Conservation (phyloP, 2,888 invertebrate genomes). For the Anticlea derivata region DNA sequence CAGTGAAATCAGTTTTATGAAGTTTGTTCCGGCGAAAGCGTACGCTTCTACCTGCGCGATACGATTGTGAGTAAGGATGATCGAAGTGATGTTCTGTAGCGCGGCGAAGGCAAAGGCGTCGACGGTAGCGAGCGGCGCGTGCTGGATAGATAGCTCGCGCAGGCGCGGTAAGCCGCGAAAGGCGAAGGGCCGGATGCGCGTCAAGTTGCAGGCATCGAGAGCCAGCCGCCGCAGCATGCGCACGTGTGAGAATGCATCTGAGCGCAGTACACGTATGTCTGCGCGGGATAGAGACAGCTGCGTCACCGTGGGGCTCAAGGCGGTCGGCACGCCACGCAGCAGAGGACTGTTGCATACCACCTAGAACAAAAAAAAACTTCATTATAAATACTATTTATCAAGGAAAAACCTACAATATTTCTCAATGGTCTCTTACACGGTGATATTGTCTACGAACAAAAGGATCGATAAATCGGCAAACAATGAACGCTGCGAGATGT, state of each 20-base stretch:
- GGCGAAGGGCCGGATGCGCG: conserved; percentile 91
- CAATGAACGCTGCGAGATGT: no score
- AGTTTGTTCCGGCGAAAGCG: conserved; percentile 94
- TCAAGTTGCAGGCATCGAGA: conserved; percentile 94
- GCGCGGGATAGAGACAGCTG: conserved; percentile 94
- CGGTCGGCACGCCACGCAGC: conserved; percentile 90
- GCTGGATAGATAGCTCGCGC: conserved; percentile 91
- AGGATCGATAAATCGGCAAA: not conserved
- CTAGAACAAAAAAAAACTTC: conserved; percentile 78
- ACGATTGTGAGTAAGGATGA: conserved; percentile 87
- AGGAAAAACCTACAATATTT: conserved; percentile 18
- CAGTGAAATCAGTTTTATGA: conserved; percentile 91
- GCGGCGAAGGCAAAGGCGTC: conserved; percentile 94
- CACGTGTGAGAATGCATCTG: conserved; percentile 92
- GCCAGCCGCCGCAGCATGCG: conserved; percentile 91
- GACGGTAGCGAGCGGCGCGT: conserved; percentile 91
- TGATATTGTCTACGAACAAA: not conserved
- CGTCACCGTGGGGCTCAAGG: conserved; percentile 90
- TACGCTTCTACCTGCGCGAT: conserved; percentile 89
- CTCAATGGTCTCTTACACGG: no score
- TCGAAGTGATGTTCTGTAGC: conserved; percentile 90
- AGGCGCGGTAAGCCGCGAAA: conserved; percentile 92
- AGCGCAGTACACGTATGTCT: conserved; percentile 90
- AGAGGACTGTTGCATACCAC: conserved; percentile 95
- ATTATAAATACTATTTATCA: not conserved